A percentile compares a stretch with the other conserved stretches of the same genome.
Evolutionary conservation across 1,140 invertebrate genomes (phyloP).

Genomic region (Neodiprion pinetum): DNA sequence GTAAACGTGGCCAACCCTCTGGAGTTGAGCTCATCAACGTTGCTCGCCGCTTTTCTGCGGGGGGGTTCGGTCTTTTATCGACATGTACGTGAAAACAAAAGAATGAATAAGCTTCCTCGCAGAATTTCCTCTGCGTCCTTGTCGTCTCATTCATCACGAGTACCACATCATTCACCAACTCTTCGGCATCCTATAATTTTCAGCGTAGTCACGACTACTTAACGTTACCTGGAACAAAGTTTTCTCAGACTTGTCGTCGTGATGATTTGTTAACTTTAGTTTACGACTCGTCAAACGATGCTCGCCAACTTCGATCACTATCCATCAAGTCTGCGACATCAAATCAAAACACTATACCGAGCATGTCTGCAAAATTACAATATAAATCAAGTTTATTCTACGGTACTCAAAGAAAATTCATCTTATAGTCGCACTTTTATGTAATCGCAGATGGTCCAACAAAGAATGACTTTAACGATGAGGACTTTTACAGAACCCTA

Average conservation of each 20-base stretch:
- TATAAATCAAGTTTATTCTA: no score
- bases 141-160: no score
- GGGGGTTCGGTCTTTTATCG: neutral
- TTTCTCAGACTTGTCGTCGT: neutral
- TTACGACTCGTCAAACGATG: neutral
- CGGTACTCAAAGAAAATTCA: no score
- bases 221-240: neutral
- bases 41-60: neutral
- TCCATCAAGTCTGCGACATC: no score
- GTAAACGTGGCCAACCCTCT: neutral
- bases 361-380: no score
- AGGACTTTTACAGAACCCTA: no score
- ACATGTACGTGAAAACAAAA: neutral
- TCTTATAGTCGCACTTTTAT: no score
- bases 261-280: neutral
- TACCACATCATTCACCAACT: neutral
- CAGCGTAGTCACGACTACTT: neutral
- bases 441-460: no score
- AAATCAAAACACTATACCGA: no score
- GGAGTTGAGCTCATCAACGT: neutral
- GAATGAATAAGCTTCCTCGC: no score
- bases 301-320: neutral
- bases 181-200: neutral
- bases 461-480: no score
- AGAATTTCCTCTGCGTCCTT: no score